Conservation (phyloP, 2,113 vertebrate species). For the Rhabdomys dilectus region DNA sequence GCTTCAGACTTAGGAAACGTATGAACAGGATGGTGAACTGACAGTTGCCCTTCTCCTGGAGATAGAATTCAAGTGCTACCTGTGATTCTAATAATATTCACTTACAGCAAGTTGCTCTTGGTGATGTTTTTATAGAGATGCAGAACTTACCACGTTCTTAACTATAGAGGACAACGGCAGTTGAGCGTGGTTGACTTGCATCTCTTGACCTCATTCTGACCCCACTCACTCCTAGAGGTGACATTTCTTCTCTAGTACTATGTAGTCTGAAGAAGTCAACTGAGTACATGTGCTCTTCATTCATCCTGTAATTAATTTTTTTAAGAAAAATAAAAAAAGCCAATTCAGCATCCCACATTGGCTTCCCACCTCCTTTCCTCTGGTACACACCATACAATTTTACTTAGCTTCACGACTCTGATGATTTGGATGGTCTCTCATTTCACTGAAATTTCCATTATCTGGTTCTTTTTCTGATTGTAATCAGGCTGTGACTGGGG, state of each 20-base stretch:
- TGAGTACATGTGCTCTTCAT: background rate
- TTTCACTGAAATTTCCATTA: background rate
- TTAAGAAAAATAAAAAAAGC: background rate
- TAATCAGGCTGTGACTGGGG: background rate
- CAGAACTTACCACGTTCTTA: conserved; percentile 94
- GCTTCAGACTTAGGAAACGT: conserved; percentile 6
- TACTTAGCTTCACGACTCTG: background rate
- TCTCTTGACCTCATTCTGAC: background rate
- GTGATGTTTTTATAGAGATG: conserved; percentile 93
- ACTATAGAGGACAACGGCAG: conserved; percentile 91
- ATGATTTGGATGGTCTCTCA: background rate
- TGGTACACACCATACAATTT: background rate
- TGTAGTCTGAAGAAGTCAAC: background rate
- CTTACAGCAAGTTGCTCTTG: conserved; percentile 90
- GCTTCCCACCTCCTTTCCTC: background rate
- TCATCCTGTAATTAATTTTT: conserved; percentile 49
- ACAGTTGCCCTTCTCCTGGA: background rate
- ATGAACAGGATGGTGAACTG: background rate
- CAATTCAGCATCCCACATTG: background rate
- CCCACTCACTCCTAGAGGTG: background rate
- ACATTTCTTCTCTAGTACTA: background rate
- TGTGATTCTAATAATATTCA: background rate
- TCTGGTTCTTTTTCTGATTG: background rate
- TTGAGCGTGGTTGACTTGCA: background rate
- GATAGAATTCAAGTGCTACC: background rate